Base-by-base conservation (phyloP, 2,888 invertebrate genomes). In the Liposcelis brunnea region DNA sequence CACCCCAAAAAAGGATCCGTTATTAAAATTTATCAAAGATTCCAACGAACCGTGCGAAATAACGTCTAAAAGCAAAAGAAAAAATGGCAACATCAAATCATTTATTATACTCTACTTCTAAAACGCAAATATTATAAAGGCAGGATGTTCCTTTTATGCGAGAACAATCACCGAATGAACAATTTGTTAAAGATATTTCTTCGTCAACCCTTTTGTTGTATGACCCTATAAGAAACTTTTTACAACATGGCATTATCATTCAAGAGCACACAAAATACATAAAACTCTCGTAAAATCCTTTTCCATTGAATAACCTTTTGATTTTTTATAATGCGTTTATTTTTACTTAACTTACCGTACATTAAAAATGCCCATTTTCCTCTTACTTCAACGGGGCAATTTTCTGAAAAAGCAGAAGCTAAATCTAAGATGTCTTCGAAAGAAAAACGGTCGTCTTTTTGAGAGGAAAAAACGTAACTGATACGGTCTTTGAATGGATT, bases 351-450 rank as follows among this genome's bases (percentile, higher is more conserved):
- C 58, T 56, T 66, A 81, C 83, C 83, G 58, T 76, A 84, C 52
- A 85, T 72, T 59, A 69, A 68, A 58, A 85, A 85, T 10, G 82
- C 83, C 75, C 84, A 85, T 2, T 69, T 68, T 2, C 82, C 76
- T 60, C 84, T 84, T 2, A 82, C 74, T 49, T 72, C 68, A 1
- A 70, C 59, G 0, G 83, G 82, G 48, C 84, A 81, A 50, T 74
- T 72, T 14, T 75, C 69, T 35, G 79, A 79, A 68, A 85, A 77
- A 1, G 72, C 80, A 1, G 82, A 83, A 56, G 76, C 81, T 55
- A 85, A 65, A 59, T 86, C 83, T 36, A 86, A 59, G 52, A 81
- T 65, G 56, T 85, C 84, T 58, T 85, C 83, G 58, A 85, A 84
- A 1, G 79, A 78, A 58, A 84, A 70, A 53, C 70, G 69, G 31